phyloP scores from a whole-genome alignment of 2,888 invertebrate genomes.

The Lasioglossum pauxillum region DNA sequence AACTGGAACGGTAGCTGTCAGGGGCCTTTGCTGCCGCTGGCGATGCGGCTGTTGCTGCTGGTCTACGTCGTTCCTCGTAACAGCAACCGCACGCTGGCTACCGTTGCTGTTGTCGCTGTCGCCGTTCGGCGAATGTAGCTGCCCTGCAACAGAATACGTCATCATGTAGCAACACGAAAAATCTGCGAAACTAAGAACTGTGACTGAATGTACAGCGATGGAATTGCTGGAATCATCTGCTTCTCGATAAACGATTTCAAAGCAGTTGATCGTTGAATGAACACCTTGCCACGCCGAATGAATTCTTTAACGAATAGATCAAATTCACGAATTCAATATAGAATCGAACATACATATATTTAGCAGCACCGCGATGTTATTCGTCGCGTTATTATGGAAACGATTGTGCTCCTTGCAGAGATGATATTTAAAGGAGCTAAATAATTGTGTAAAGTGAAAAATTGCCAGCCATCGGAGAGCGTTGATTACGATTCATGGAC shows the following conservation, averaged over 20 bases:
- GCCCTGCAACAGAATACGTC: slow-evolving; percentile 75
- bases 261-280: too few relatives aligned
- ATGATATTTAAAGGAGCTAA: background rate
- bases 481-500: background rate
- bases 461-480: background rate
- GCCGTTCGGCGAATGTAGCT: slow-evolving; percentile 80
- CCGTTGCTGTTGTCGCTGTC: slow-evolving; percentile 81
- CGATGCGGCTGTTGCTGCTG: slow-evolving; percentile 76
- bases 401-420: too few relatives aligned
- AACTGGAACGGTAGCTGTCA: slow-evolving; percentile 84
- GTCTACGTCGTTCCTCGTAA: slow-evolving; percentile 76
- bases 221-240: background rate
- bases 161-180: background rate
- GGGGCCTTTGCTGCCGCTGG: slow-evolving; percentile 74
- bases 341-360: too few relatives aligned
- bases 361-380: too few relatives aligned
- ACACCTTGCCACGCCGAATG: too few relatives aligned
- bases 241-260: too few relatives aligned
- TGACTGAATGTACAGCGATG: background rate
- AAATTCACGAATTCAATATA: too few relatives aligned
- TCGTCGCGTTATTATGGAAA: too few relatives aligned
- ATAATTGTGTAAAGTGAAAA: background rate
- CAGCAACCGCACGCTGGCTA: slow-evolving; percentile 77
- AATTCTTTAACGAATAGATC: too few relatives aligned
- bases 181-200: too few relatives aligned